Percentiles rank a stretch among this genome's conserved stretches.
These are phyloP conservation scores for Drosophila lacertosa DNA, from an alignment of 1,140 invertebrate genomes.

Conservation along the genomic window DNA sequence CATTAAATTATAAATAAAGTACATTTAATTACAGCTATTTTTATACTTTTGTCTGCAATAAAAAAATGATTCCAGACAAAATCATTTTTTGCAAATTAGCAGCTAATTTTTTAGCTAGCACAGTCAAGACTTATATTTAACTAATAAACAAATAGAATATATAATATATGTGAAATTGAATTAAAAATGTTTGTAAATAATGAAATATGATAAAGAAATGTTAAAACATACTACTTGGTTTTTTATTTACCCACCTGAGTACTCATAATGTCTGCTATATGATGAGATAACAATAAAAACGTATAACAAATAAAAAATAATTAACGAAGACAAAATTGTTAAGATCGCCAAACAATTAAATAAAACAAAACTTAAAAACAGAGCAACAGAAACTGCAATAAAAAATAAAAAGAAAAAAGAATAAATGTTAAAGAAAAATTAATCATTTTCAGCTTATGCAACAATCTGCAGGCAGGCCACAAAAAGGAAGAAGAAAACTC, in stretches of 20 bases:
- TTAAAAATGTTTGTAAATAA: constrained; percentile 6
- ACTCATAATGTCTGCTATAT: constrained; percentile 55
- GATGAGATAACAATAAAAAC: constrained; percentile 36
- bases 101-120: neutral
- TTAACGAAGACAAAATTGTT: constrained; percentile 29
- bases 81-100: too few relatives aligned
- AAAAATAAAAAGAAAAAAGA: constrained; percentile 28
- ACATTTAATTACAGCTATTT: too few relatives aligned
- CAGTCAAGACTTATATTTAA: neutral
- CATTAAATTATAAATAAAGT: too few relatives aligned
- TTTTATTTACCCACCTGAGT: constrained; percentile 66
- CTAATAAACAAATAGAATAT: neutral
- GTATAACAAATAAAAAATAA: constrained; percentile 36
- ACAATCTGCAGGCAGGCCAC: constrained; percentile 63
- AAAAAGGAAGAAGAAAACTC: constrained; percentile 24
- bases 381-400: constrained; percentile 44
- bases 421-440: constrained; percentile 30
- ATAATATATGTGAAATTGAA: neutral
- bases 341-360: constrained; percentile 33
- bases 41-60: too few relatives aligned
- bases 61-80: too few relatives aligned
- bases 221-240: constrained; percentile 5
- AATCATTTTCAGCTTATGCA: constrained; percentile 68
- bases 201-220: constrained; percentile 37
- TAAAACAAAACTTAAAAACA: constrained; percentile 33